Evolutionary conservation across 2,888 invertebrate species (phyloP).

Genomic region (Euplagia quadripunctaria): DNA sequence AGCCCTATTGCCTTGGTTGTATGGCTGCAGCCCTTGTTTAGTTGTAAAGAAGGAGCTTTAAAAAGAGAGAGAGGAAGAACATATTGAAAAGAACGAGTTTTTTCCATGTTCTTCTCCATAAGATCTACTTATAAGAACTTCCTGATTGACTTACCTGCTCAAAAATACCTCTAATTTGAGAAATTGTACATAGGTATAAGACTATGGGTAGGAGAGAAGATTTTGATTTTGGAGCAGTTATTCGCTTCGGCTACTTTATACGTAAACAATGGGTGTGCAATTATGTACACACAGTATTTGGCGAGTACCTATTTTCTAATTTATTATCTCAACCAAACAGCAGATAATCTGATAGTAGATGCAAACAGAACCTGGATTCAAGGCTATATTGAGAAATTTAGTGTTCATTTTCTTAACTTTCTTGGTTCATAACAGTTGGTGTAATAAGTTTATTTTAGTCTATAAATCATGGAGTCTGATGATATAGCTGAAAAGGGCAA

Average conservation of each 20-base stretch:
- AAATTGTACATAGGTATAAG: no score
- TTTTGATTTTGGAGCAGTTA: no score
- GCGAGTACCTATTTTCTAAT: conserved; percentile 49
- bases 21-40: no score
- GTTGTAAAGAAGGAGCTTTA: no score
- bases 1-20: no score
- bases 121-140: no score
- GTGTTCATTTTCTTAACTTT: conserved; percentile 50
- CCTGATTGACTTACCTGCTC: no score
- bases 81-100: no score
- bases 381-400: conserved; percentile 51
- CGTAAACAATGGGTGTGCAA: not conserved
- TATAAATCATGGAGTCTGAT: conserved; percentile 38
- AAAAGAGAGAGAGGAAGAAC: no score
- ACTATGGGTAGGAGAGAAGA: no score
- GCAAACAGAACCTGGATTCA: conserved; percentile 62
- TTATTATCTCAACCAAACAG: conserved; percentile 67
- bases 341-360: conserved; percentile 63
- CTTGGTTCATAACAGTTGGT: conserved; percentile 29
- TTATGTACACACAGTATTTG: conserved; percentile 13
- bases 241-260: not conserved
- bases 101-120: no score
- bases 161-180: no score
- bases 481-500: conserved; percentile 58
- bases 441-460: conserved; percentile 9